A percentile compares a stretch with the other conserved stretches of the same genome.
Evolutionary conservation across 2,113 vertebrate species (phyloP).

Genomic region (Pygoscelis adeliae): DNA sequence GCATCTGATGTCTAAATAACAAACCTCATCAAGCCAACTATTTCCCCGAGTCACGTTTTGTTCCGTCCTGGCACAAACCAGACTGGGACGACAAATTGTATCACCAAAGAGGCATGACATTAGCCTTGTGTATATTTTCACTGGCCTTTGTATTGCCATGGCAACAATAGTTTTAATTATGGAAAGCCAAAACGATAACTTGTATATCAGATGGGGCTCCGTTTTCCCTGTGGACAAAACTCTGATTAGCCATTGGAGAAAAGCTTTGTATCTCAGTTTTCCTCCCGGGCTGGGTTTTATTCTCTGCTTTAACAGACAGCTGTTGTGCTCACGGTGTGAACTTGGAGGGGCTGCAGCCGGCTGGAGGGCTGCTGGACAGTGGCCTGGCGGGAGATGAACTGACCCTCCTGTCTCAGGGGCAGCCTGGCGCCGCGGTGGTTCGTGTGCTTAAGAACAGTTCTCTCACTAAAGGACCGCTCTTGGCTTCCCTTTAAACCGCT

Average conservation of each 20-base stretch:
- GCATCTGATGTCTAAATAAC: slow-evolving; percentile 7
- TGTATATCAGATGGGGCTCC: slow-evolving; percentile 61
- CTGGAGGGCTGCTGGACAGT: slow-evolving; percentile 18
- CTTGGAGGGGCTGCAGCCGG: not conserved
- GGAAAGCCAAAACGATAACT: slow-evolving; percentile 54
- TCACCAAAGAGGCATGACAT: slow-evolving; percentile 12
- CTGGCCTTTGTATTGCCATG: slow-evolving; percentile 52
- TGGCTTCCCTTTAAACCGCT: not conserved
- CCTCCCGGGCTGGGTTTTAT: slow-evolving; percentile 60
- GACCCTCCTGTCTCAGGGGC: not conserved
- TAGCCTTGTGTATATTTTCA: not conserved
- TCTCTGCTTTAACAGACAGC: slow-evolving; percentile 23
- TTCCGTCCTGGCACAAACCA: not conserved
- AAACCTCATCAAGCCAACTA: not conserved
- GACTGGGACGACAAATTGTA: not conserved
- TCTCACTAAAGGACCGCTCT: not conserved
- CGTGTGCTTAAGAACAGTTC: not conserved
- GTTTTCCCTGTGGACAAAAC: slow-evolving; percentile 64
- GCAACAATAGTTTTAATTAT: slow-evolving; percentile 73
- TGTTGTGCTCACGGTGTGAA: slow-evolving; percentile 11
- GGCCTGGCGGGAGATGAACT: not conserved
- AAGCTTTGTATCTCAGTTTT: slow-evolving; percentile 39
- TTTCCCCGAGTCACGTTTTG: slow-evolving; percentile 13
- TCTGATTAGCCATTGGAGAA: slow-evolving; percentile 56
- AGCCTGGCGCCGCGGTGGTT: not conserved